Evolutionary conservation across 2,797 vertebrate genomes (phyloP), one percentile per base, ranked within the genome.

Genomic region (Peromyscus eremicus): DNA sequence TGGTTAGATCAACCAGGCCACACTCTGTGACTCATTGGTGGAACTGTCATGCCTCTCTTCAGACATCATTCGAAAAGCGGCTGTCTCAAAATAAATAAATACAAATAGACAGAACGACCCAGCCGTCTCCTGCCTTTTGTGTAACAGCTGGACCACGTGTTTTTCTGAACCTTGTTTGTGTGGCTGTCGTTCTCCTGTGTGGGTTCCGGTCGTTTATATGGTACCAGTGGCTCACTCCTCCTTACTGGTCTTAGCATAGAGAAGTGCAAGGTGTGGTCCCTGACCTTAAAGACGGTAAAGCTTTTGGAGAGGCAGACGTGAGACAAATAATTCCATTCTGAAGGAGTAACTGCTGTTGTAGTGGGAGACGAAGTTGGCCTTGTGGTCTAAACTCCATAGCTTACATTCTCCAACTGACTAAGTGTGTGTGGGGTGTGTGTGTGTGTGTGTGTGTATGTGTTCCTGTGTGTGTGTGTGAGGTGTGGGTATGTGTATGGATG

Each of bases 311-410:
- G 32, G 19, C 27, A 94, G 37, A 40, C 23, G 29, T 87, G 75
- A 79, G 49, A 92, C 64, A 80, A 94, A 87, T 75, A 89, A 89
- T 75, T 93, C 73, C 11, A 96, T 60, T n/a, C 40, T 91, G 64
- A 94, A 95, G 94, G 73, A 96, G 89, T 95, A 89, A 87, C 92
- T 60, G 43, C 73, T 46, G 5, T 91, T 89, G 16, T 83, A 89
- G 27, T 70, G 16, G 12, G 82, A 97, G 62, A 95, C 57, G 86
- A 55, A 96, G 62, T 91, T 19, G 2, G 57, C 55, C 32, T 91
- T 91, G 73, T 96, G 60, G 27, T 81, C 46, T 64, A 34, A 46
- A 85, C 55, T 85, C 34, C 95, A 14, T 77, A 43, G 83, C 43
- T 27, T 70, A 79, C 19, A 5, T 95, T 89, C 10, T 75, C 21